Conservation (phyloP, 2,888 invertebrate genomes). For the Pachycephus smyrnensis region DNA sequence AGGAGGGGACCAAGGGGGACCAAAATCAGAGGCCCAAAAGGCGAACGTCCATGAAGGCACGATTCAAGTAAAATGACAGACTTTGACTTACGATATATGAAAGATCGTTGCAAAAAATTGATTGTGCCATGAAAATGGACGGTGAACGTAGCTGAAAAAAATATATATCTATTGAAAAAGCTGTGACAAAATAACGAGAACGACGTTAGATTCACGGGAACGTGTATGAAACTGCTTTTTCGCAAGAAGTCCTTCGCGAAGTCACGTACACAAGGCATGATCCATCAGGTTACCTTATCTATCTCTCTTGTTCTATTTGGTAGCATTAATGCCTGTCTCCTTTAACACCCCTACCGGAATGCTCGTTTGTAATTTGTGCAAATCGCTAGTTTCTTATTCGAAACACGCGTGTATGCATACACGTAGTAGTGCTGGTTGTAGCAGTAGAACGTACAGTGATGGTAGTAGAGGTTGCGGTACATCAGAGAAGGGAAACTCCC, state of each 20-base stretch:
- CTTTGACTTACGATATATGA: not conserved
- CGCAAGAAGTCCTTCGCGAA: slow-evolving; percentile 23
- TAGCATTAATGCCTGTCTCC: not conserved
- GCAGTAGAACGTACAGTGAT: not conserved
- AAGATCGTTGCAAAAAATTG: not conserved
- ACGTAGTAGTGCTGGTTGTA: slow-evolving; percentile 7
- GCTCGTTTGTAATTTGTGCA: slow-evolving; percentile 43
- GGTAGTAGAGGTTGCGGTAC: slow-evolving; percentile 30
- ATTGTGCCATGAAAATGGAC: not conserved
- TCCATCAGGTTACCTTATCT: slow-evolving; percentile 1
- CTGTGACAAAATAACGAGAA: not conserved
- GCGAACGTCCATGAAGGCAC: not conserved
- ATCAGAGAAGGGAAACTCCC: slow-evolving; percentile 3
- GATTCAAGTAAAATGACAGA: not conserved
- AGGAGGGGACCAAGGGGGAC: not conserved
- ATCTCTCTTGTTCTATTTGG: not conserved
- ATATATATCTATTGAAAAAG: not conserved
- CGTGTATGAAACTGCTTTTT: slow-evolving; percentile 2
- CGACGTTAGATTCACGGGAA: not conserved
- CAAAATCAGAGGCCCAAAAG: not conserved
- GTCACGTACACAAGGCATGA: slow-evolving; percentile 19
- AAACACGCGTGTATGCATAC: slow-evolving; percentile 42
- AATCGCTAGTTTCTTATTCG: slow-evolving; percentile 53
- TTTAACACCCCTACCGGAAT: not conserved
- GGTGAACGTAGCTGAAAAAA: not conserved